Percentiles rank a stretch among this genome's conserved stretches.
Conservation (phyloP, 2,797 vertebrate species). For the Xenops minutus region DNA sequence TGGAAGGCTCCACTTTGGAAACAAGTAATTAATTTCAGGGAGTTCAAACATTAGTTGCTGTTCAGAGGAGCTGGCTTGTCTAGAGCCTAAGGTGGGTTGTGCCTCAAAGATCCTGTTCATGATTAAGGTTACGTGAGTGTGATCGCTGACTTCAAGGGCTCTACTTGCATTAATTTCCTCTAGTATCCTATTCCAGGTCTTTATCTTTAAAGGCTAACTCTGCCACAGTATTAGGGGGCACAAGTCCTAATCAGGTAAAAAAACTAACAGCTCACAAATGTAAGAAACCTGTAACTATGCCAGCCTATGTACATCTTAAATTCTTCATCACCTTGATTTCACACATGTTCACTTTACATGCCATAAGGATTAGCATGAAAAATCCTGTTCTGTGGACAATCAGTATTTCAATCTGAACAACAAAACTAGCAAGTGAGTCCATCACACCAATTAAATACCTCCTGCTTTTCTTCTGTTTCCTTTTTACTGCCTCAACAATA, state of each 20-base stretch:
- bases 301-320: fast-evolving
- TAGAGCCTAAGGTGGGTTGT: not conserved
- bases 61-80: not conserved
- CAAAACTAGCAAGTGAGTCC: not conserved
- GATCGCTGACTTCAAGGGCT: not conserved
- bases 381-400: not conserved
- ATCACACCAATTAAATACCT: not conserved
- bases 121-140: not conserved
- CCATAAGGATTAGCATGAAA: not conserved
- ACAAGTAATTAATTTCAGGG: not conserved
- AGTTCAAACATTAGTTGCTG: not conserved
- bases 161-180: not conserved
- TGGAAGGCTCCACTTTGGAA: not conserved
- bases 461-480: not conserved
- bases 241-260: not conserved
- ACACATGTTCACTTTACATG: not conserved
- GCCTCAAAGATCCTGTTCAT: not conserved
- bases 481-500: not conserved
- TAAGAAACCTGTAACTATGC: not conserved
- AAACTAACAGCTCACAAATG: not conserved
- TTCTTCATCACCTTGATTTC: not conserved
- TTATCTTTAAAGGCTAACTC: not conserved
- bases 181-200: not conserved
- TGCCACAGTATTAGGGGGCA: not conserved
- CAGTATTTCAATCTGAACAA: not conserved